phyloP scores from a whole-genome alignment of 2,888 invertebrate species.

The Drosophila dives region DNA sequence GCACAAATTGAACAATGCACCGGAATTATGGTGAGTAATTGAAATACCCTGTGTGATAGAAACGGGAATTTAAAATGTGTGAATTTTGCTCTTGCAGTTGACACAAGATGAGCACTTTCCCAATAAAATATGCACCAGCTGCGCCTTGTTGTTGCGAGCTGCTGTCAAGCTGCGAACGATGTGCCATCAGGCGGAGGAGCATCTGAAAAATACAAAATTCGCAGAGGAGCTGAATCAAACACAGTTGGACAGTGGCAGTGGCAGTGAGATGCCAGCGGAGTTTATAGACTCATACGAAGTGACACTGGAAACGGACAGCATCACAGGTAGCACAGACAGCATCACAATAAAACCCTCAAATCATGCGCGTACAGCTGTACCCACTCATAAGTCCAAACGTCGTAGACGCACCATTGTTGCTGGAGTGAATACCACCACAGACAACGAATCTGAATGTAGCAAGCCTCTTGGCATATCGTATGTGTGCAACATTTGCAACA shows the following conservation, averaged over 20 bases:
- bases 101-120: conserved; percentile 44
- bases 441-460: conserved; percentile 1
- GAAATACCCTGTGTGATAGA: neutral
- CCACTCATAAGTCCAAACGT: neutral
- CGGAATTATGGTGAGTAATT: conserved; percentile 62
- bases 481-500: conserved; percentile 81
- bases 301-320: conserved; percentile 34
- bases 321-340: conserved; percentile 19
- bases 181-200: conserved; percentile 57
- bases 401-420: conserved; percentile 6
- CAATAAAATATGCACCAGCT: conserved; percentile 71
- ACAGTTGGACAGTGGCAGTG: conserved; percentile 26
- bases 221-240: conserved; percentile 15
- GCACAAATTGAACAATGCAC: conserved; percentile 71
- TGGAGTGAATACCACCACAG: neutral
- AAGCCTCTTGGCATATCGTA: conserved; percentile 23
- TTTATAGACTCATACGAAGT: conserved; percentile 52
- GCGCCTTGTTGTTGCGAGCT: conserved; percentile 58
- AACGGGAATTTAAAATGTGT: neutral
- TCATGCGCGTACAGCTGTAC: neutral
- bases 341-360: conserved; percentile 20
- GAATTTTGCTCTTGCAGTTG: conserved; percentile 46
- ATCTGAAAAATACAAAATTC: conserved; percentile 22
- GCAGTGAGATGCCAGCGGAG: conserved; percentile 31
- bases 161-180: conserved; percentile 61